Percentiles rank a stretch among this genome's conserved stretches.
Conservation (phyloP, 2,113 vertebrate species). For the Oncorhynchus nerka region DNA sequence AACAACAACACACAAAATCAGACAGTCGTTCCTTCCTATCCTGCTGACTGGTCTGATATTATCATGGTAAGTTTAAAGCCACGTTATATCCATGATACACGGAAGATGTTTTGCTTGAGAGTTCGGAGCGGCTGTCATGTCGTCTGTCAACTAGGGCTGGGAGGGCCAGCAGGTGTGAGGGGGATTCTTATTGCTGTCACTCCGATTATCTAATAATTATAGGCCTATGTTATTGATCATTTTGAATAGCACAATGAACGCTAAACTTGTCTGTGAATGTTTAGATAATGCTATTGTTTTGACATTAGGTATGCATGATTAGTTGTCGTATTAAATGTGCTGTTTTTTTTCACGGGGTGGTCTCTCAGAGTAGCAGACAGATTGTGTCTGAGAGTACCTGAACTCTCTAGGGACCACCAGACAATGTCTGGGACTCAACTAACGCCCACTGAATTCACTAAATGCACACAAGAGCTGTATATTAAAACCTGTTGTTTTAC, state of each 20-base stretch:
- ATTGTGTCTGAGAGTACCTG: constrained; percentile 60
- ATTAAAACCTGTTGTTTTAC: too few relatives aligned
- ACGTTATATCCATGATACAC: neutral
- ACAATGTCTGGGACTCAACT: constrained; percentile 36
- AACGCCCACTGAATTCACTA: constrained; percentile 23
- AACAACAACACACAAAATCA: constrained; percentile 35
- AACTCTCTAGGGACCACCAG: constrained; percentile 44
- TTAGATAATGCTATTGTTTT: neutral
- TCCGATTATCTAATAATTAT: neutral
- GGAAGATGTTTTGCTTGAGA: constrained; percentile 48
- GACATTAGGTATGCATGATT: neutral
- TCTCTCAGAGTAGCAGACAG: constrained; percentile 46
- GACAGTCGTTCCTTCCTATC: constrained; percentile 18
- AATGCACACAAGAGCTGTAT: neutral
- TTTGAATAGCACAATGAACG: neutral
- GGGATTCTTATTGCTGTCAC: constrained; percentile 13
- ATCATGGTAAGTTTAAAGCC: constrained; percentile 46
- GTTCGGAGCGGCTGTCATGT: constrained; percentile 2
- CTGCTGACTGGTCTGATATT: constrained; percentile 18
- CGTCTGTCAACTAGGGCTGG: constrained; percentile 13
- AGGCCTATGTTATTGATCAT: neutral
- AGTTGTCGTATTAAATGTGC: neutral
- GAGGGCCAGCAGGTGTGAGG: constrained; percentile 36
- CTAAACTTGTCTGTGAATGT: neutral
- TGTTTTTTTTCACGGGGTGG: constrained; percentile 4